Evolutionary conservation across 1,140 invertebrate genomes (phyloP).

Genomic region (Rhynchophorus ferrugineus): DNA sequence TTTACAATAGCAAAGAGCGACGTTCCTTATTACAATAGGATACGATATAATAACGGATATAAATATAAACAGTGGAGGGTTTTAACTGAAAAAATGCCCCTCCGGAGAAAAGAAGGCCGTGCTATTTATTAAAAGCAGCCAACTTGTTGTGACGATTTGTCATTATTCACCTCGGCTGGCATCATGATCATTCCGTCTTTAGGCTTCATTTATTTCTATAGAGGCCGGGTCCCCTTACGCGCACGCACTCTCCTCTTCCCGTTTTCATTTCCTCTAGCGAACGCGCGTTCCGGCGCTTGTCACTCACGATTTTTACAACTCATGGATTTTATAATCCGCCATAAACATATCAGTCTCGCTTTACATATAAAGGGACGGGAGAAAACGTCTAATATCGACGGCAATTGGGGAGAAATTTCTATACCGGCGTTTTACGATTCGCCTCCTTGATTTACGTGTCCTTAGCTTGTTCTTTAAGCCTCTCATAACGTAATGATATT

Average conservation of each 20-base stretch:
- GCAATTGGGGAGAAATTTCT: background rate
- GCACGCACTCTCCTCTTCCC: conserved; percentile 32
- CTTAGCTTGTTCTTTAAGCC: background rate
- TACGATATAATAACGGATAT: too few relatives aligned
- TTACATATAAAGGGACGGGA: conserved; percentile 36
- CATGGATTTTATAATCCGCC: conserved; percentile 42
- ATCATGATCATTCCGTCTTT: conserved; percentile 41
- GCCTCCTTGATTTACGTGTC: background rate
- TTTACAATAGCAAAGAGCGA: too few relatives aligned
- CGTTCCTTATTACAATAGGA: too few relatives aligned
- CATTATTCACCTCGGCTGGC: conserved; percentile 30
- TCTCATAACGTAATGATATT: too few relatives aligned
- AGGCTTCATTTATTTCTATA: conserved; percentile 40
- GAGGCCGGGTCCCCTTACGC: conserved; percentile 16
- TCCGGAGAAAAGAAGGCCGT: too few relatives aligned
- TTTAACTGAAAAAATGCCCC: too few relatives aligned
- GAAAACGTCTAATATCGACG: conserved; percentile 6
- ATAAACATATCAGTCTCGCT: conserved; percentile 39
- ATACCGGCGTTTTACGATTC: background rate
- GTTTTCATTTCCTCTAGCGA: conserved; percentile 39
- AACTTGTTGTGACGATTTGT: conserved; percentile 23
- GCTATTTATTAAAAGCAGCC: conserved; percentile 14
- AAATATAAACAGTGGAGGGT: too few relatives aligned
- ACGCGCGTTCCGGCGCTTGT: conserved; percentile 38
- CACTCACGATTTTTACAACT: conserved; percentile 42